Base-by-base conservation (phyloP, 2,797 vertebrate genomes). In the Mormyrus proboscirostris region DNA sequence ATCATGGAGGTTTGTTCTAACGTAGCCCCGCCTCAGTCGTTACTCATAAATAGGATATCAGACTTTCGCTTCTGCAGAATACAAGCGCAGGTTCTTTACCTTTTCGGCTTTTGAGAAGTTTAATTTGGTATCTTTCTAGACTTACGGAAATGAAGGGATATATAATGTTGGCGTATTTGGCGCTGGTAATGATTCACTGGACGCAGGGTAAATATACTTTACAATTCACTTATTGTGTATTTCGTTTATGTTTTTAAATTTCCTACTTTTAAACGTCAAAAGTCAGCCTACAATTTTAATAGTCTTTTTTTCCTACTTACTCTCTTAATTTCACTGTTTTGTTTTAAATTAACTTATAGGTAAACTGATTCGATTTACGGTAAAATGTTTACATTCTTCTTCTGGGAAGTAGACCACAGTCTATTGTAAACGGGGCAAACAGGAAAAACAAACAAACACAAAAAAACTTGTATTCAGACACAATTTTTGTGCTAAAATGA, bases 141-240 rank as follows among this genome's bases (percentile, higher is more conserved):
- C 92, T 93, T 14, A 92, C 93, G 83, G 65, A 44, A 89, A 95
- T 95, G 95, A 94, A 92, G 38, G 12, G 29, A 0, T 59, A 57
- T 50, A 53, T 86, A 19, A 10, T 94, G 85, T 4, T 93, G 0
- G 3, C 91, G 86, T 82, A 92, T 83, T 91, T 89, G 89, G 88
- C 94, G 79, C 88, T 94, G 82, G 73, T 83, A n/a, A 91, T 93
- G 19, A 44, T 88, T 53, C 87, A 53, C 65, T 89, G 90, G 91
- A 92, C 38, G 88, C 90, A 88, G 91, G 95, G 95, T 96, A 95
- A 95, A 92, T 94, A 93, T 93, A 4, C 47, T 44, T 85, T 12
- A 57, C 53, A n/a, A 4, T 76, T 6, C 38, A 57, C 14, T 12
- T 59, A 57, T 57, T n/a, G 22, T 50, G 22, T 49, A 22, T 25